Percentiles rank a stretch among this genome's conserved stretches.
phyloP scores from a whole-genome alignment of 2,888 invertebrate genomes.

The Caenorhabditis auriculariae region DNA sequence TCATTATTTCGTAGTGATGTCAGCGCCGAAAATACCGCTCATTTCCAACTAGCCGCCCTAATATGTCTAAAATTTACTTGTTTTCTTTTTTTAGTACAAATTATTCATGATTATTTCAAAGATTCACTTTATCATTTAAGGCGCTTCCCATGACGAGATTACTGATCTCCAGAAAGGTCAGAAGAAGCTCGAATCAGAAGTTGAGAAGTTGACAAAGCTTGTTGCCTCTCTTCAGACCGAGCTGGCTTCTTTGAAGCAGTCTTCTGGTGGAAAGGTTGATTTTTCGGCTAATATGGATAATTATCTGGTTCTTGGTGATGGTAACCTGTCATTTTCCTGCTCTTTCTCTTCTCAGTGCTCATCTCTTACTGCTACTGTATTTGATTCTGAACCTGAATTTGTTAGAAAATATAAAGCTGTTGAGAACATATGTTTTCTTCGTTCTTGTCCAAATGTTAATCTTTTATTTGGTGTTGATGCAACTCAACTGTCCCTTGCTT shows the following conservation, averaged over 20 bases:
- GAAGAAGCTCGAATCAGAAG: conserved; percentile 28
- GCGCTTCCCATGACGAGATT: conserved; percentile 12
- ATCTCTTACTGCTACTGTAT: conserved; percentile 32
- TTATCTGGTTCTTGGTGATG: conserved; percentile 44
- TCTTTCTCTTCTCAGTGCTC: conserved; percentile 14
- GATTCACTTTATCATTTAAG: background rate
- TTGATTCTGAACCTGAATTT: conserved; percentile 33
- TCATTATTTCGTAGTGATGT: background rate
- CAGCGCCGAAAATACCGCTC: no score
- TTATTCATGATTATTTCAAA: background rate
- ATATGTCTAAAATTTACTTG: no score
- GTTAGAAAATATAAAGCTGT: conserved; percentile 18
- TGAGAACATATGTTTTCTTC: conserved; percentile 16
- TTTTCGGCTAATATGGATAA: background rate
- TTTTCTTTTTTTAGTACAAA: background rate
- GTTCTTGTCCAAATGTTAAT: conserved; percentile 16
- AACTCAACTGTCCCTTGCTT: conserved; percentile 20
- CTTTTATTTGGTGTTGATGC: conserved; percentile 37
- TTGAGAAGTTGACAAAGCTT: conserved; percentile 31
- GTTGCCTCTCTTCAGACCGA: conserved; percentile 31
- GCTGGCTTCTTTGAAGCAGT: conserved; percentile 11
- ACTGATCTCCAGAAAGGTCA: conserved; percentile 31
- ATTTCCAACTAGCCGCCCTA: no score
- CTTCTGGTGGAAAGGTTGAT: conserved; percentile 14
- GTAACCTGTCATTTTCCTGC: conserved; percentile 44